A percentile compares a stretch with the other conserved stretches of the same genome.
These are phyloP conservation scores for Pararge aegeria DNA, from an alignment of 1,140 invertebrate species.

Conservation along the genomic window DNA sequence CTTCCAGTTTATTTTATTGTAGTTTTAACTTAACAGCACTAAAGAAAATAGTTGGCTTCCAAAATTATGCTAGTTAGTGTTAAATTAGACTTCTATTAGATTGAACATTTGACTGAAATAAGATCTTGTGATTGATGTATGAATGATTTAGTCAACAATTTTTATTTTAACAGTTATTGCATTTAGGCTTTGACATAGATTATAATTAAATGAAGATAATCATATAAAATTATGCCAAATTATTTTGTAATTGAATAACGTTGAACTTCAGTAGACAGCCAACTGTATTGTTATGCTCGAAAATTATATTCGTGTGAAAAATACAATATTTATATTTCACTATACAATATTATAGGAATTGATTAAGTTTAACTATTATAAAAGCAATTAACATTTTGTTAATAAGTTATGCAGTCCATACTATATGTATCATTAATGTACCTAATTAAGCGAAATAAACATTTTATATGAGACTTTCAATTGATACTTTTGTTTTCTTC, in stretches of 20 bases:
- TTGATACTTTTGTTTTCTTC: constrained; percentile 37
- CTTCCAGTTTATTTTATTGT: constrained; percentile 54
- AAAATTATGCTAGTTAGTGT: constrained; percentile 64
- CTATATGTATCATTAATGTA: constrained; percentile 70
- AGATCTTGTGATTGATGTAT: constrained; percentile 73
- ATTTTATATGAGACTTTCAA: constrained; percentile 78
- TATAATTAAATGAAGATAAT: constrained; percentile 19
- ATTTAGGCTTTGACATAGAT: constrained; percentile 73
- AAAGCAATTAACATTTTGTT: constrained; percentile 50
- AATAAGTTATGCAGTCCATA: constrained; percentile 67
- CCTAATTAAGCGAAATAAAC: constrained; percentile 72
- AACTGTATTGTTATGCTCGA: constrained; percentile 21
- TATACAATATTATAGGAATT: constrained; percentile 45
- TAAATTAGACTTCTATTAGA: constrained; percentile 54
- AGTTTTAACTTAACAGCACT: constrained; percentile 56
- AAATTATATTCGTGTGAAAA: constrained; percentile 20
- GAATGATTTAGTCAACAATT: constrained; percentile 63
- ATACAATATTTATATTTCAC: constrained; percentile 30
- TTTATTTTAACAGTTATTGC: constrained; percentile 66
- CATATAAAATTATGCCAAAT: constrained; percentile 72
- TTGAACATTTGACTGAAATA: constrained; percentile 68
- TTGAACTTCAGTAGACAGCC: constrained; percentile 36
- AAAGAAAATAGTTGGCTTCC: constrained; percentile 65
- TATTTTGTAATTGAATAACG: constrained; percentile 66
- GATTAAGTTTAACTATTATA: constrained; percentile 52